phyloP scores from a whole-genome alignment of 1,140 invertebrate species.

The Ladona fulva region DNA sequence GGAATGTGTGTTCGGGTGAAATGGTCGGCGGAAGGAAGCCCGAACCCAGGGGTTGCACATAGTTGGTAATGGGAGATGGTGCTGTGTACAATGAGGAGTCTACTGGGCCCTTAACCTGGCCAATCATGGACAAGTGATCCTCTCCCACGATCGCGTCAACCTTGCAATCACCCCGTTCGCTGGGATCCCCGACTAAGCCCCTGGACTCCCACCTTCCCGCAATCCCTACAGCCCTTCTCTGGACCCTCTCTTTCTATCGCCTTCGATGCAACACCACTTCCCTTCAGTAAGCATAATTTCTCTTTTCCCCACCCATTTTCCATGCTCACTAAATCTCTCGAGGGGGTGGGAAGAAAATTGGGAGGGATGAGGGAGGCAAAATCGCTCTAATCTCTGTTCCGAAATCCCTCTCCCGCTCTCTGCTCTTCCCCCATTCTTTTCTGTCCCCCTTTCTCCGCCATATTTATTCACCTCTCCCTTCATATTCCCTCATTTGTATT shows the following conservation, averaged over 20 bases:
- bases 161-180: background rate
- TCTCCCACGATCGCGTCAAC: no score
- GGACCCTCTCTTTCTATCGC: background rate
- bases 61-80: background rate
- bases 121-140: background rate
- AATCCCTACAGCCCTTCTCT: background rate
- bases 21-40: background rate
- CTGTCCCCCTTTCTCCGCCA: no score
- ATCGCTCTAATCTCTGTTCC: no score
- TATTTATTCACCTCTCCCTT: no score
- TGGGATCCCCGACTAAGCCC: background rate
- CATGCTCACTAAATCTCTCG: no score
- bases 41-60: background rate
- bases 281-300: no score
- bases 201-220: background rate
- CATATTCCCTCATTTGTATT: no score
- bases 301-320: no score
- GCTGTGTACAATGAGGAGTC: background rate
- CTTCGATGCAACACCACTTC: background rate
- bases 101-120: background rate
- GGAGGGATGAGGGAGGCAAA: no score
- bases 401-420: no score
- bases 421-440: no score
- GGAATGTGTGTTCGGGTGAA: background rate
- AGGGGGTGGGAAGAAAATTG: no score